A percentile compares a stretch with the other conserved stretches of the same genome.
These are phyloP conservation scores for Amblyjoppa proteus DNA, from an alignment of 2,888 invertebrate species.

Conservation along the genomic window DNA sequence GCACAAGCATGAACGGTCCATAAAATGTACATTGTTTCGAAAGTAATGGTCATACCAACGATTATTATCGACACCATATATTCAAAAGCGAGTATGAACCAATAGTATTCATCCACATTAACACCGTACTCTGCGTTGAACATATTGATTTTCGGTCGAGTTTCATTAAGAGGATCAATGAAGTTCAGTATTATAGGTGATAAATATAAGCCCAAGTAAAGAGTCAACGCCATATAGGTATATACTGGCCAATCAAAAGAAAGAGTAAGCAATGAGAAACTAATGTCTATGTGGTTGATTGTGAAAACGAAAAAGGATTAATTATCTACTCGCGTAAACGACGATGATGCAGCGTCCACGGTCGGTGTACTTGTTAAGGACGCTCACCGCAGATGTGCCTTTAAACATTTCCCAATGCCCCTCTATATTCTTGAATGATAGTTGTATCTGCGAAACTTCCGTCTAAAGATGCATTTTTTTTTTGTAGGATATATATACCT, in stretches of 20 bases:
- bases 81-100: constrained; percentile 21
- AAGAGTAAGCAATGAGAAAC: not conserved
- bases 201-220: not conserved
- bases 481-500: too few relatives aligned
- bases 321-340: not conserved
- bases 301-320: too few relatives aligned
- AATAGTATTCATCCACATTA: constrained; percentile 41
- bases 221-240: not conserved
- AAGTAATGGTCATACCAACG: not conserved
- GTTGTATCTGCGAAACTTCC: not conserved
- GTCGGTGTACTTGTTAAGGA: not conserved
- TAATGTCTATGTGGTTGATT: too few relatives aligned
- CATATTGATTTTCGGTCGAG: constrained; percentile 21
- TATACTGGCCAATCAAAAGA: not conserved
- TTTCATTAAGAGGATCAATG: not conserved
- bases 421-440: not conserved
- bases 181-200: constrained; percentile 26
- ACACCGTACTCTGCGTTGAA: constrained; percentile 44
- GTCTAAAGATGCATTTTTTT: not conserved
- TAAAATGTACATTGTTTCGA: not conserved
- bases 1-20: not conserved
- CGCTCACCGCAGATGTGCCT: not conserved
- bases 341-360: not conserved
- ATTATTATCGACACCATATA: not conserved
- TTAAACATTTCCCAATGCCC: not conserved